Evolutionary conservation across 2,113 vertebrate species (phyloP), one percentile per base, ranked within the genome.

Genomic region (Aegotheles bennettii): DNA sequence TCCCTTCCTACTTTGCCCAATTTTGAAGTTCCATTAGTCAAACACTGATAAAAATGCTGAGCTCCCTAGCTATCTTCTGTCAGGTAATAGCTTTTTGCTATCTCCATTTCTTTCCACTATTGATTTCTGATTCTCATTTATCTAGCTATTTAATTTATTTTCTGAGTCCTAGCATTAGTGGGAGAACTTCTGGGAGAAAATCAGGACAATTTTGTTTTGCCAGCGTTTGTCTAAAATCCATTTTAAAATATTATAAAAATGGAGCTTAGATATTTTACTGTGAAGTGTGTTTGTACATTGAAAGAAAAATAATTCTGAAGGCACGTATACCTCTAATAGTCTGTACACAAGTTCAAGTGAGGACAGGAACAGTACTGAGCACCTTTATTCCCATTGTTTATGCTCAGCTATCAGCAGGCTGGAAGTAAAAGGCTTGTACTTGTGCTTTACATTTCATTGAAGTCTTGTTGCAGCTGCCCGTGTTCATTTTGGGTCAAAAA

Each of bases 71-170:
- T 95, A 20, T 92, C 86, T 92, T 87, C 78, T 9, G 28, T 53
- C 81, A 78, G 78, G 79, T 95, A 94, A 95, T 93, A 28, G 13
- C 15, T 92, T 95, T 94, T 45, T 11, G 13, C 29, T 95, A 85
- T 95, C 89, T 91, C 57, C n/a, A 23, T 74, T 81, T 76, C 74
- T 88, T 78, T 80, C 56, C 57, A 45, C 48, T 83, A 67, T 77
- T 94, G 87, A 83, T 84, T 92, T 94, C 87, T 87, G 74, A 76
- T 48, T 90, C 7, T 42, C 16, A 4, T 35, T 89, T 89, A 51
- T 76, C 56, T 51, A 86, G 59, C 68, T 88, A 40, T 82, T 94
- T 77, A 33, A 68, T 64, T 70, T 23, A 84, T 79, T 91, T 96
- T 40, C 77, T 10, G 28, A 84, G 38, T 57, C 63, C 47, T 14